Evolutionary conservation across 2,888 invertebrate species (phyloP).

Genomic region (Drosophila planitibia): DNA sequence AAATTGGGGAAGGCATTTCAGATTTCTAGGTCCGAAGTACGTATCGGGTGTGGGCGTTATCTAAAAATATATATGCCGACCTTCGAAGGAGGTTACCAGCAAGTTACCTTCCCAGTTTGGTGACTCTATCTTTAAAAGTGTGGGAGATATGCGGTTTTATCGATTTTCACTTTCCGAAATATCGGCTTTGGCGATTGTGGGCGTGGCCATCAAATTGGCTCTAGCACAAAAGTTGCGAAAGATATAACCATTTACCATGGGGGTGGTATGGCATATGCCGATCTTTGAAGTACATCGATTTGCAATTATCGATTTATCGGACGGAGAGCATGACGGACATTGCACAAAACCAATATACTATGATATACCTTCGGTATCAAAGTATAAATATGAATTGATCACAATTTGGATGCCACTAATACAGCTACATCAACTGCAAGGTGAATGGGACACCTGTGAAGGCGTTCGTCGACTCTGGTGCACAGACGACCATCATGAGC

Average conservation of each 20-base stretch:
- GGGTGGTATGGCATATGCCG: too few relatives aligned
- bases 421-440: constrained; percentile 94
- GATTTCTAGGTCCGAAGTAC: background rate
- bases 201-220: too few relatives aligned
- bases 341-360: background rate
- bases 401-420: background rate
- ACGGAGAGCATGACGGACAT: background rate
- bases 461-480: constrained; percentile 99
- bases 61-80: background rate
- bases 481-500: constrained; percentile 99
- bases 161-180: too few relatives aligned
- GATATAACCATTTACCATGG: too few relatives aligned
- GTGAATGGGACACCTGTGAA: constrained; percentile 99
- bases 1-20: background rate
- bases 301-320: background rate
- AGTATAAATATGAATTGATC: background rate
- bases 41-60: background rate
- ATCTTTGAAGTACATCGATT: too few relatives aligned
- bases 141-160: background rate
- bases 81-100: background rate
- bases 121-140: background rate
- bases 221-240: too few relatives aligned
- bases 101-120: background rate
- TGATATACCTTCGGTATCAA: background rate
- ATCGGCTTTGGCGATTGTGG: too few relatives aligned